Evolutionary conservation across 2,888 invertebrate species (phyloP), one percentile per base, ranked within the genome.

Genomic region (Melanargia galathea): DNA sequence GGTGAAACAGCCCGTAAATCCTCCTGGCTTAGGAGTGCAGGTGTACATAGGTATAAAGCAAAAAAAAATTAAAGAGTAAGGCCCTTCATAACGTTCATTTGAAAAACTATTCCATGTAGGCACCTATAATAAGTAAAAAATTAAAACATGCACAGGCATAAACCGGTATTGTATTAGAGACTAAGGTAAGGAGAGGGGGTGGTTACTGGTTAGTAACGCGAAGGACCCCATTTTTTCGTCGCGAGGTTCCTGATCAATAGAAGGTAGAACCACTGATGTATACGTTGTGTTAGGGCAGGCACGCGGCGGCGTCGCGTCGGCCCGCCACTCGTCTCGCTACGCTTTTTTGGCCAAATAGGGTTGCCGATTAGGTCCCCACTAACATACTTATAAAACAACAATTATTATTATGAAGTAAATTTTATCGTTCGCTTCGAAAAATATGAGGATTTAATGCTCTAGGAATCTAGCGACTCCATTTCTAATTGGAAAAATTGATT

Each of bases 211-310:
- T 66, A 55, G 66, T 66, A 66, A 66, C 66, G 63, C 61, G 48
- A 61, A 54, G 63, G 63, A 30, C 63, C 63, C 63, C 57, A 71
- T 61, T 64, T 66, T 68, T 65, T 63, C 51, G 58, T 24, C 54
- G 48, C 38, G 56, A 51, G 26, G 56, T 63, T 63, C 58, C 61
- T 66, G 61, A 66, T 65, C 67, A 64, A 68, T 70, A 64, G 62
- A 59, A 69, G 68, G 48, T 64, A 61, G 66, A 62, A 68, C 58
- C 66, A 69, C 68, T 65, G 64, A 64, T 65, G 65, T 66, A 69
- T 65, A 82, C 76, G 84, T 89, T 89, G 88, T 80, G 84, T 87
- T 84, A 89, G 89, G 90, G 87, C 89, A 90, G 88, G 90, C 84
- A 85, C 80, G 80, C 79, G 78, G 80, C 79, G 79, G 83, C 82